Base-by-base conservation (phyloP, 1,140 invertebrate genomes). In the Periplaneta americana region DNA sequence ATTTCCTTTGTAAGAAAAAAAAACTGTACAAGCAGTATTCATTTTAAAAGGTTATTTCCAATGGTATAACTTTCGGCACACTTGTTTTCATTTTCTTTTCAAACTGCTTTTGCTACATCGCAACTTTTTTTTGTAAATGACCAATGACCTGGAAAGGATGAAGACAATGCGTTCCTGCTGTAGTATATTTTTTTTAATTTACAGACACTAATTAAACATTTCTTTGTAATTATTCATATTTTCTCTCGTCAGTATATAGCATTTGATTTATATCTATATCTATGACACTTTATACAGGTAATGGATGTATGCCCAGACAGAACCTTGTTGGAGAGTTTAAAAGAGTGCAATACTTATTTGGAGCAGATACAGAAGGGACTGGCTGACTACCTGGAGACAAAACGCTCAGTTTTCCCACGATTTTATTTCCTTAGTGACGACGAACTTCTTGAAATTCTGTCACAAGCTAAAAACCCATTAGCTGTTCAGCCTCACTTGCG, bases 391-490 rank as follows among this genome's bases (percentile, higher is more conserved):
- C 89, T 95, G 86, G 94, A 95, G 85, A 91, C 92, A 18, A 95
- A 95, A 87, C 86, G 94, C 33, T 89, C 91, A 34, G 85, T 91
- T 15, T 95, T 96, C 87, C 94, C 94, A 36, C 86, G 93, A 74
- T 93, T 96, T 86, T 96, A 93, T 88, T 95, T 96, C 87, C 91
- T 95, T 82, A 94, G 93, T 83, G 94, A 96, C 85, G 93, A 95
- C 83, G 94, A 95, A 84, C 88, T 96, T 11, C 86, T 96, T 36
- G 93, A 95, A 86, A 95, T 96, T 81, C 88, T 96, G 8, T 93
- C 93, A 0, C 93, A 95, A 86, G 92, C 93, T 0, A 92, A 92
- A 83, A 92, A 95, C 86, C 93, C 94, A 0, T 89, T 90, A 31
- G 93, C 94, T 32, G 94, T 95, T 15, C 95, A 96, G 84, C 94